phyloP scores from a whole-genome alignment of 2,888 invertebrate genomes.

The Aquatica leii region DNA sequence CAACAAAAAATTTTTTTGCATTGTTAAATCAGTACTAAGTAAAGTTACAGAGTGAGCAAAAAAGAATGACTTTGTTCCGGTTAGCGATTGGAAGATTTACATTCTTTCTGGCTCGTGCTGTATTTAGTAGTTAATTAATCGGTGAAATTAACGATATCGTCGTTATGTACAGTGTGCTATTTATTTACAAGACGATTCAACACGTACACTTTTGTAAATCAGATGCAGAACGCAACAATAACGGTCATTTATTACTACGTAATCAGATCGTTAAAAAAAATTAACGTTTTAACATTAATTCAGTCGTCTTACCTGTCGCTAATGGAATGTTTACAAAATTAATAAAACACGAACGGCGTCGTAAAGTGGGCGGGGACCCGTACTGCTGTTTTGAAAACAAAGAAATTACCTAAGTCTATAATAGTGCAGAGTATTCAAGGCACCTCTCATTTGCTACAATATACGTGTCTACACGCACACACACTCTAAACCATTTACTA shows the following conservation, averaged over 20 bases:
- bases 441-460: neutral
- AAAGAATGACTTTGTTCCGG: too few relatives aligned
- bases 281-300: too few relatives aligned
- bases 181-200: neutral
- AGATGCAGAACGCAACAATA: neutral
- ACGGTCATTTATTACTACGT: neutral
- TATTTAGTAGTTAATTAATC: too few relatives aligned
- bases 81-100: too few relatives aligned
- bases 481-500: neutral
- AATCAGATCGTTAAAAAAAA: conserved; percentile 23
- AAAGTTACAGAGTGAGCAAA: conserved; percentile 1
- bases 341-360: conserved; percentile 1
- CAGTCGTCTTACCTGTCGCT: conserved; percentile 30
- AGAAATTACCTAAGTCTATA: too few relatives aligned
- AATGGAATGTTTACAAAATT: conserved; percentile 25
- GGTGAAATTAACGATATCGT: neutral
- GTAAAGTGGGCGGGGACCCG: too few relatives aligned
- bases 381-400: too few relatives aligned
- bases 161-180: neutral
- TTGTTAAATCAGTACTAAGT: neutral
- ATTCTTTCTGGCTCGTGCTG: too few relatives aligned
- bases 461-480: conserved; percentile 3
- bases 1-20: neutral
- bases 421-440: too few relatives aligned
- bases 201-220: neutral